Conservation (phyloP, 1,140 invertebrate genomes). For the Papilio polytes region DNA sequence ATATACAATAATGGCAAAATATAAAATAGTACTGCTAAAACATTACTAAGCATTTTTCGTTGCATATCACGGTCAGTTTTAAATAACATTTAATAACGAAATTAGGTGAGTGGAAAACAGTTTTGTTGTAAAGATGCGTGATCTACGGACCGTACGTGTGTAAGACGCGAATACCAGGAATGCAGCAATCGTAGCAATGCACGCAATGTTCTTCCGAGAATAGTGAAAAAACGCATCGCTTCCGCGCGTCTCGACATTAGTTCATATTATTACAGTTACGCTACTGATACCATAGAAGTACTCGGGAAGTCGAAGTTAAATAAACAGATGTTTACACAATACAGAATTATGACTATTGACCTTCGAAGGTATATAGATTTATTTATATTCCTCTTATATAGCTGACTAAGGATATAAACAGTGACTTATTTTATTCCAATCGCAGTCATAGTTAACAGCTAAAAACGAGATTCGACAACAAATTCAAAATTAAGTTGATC, state of each 20-base stretch:
- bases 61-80: background rate
- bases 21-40: background rate
- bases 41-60: background rate
- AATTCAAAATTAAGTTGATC: background rate
- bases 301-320: background rate
- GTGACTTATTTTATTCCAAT: no score
- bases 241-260: constrained; percentile 31
- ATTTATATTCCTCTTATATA: background rate
- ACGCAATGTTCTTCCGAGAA: constrained; percentile 61
- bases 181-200: constrained; percentile 50
- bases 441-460: background rate
- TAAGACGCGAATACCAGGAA: constrained; percentile 56
- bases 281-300: background rate
- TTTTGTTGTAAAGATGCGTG: constrained; percentile 20
- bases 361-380: background rate
- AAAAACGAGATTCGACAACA: background rate
- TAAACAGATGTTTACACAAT: background rate
- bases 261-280: constrained; percentile 14
- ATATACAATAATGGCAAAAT: background rate
- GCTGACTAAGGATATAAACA: no score
- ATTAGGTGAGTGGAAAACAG: constrained; percentile 29
- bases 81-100: background rate
- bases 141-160: constrained; percentile 39
- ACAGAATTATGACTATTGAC: background rate
- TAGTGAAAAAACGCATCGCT: constrained; percentile 29